Evolutionary conservation across 2,888 invertebrate genomes (phyloP), one percentile per base, ranked within the genome.

Genomic region (Coleophora deauratella): DNA sequence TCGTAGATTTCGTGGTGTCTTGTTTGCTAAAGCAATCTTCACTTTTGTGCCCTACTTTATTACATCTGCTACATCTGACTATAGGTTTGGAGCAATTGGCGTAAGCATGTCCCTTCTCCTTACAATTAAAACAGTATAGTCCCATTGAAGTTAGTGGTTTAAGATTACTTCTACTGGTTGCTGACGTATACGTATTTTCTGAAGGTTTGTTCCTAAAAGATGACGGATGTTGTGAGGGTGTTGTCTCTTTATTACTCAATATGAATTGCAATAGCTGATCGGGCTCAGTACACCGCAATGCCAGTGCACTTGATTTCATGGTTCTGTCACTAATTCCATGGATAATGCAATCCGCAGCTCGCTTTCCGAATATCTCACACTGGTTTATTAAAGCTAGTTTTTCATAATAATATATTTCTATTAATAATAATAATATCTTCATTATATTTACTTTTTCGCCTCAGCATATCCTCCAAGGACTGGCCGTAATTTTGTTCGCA

Each of bases 291-390:
- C 50, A 51, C 14, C 49, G 47, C 10, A 54, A 42, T n/a, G 52
- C 46, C 21, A 47, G 28, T 9, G 50, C 52, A 10, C 54, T 42
- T 1, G 50, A 50, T 37, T 35, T 44, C 15, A 46, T 34, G 10
- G 52, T 49, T 37, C 32, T 50, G 33, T 55, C 51, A 10, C 31
- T 47, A 3, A 52, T 35, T 1, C 55, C 51, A 28, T 55, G 55
- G 28, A 52, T 51, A 3, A 54, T 45, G 33, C 56, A 56, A 3
- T 54, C 54, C 2, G 48, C 53, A 0, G 54, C 54, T 0, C 50
- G 50, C 9, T 39, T 47, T 3, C 45, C 52, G 6, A 31, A 34
- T n/a, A 50, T 39, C 9, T 45, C 43, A 27, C 44, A 47, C 33
- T 42, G 47, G 12, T 50, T 51, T 8, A 54, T 8, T 8, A 49